These are phyloP conservation scores for Turnix velox DNA, from an alignment of 2,113 vertebrate genomes.

Conservation along the genomic window DNA sequence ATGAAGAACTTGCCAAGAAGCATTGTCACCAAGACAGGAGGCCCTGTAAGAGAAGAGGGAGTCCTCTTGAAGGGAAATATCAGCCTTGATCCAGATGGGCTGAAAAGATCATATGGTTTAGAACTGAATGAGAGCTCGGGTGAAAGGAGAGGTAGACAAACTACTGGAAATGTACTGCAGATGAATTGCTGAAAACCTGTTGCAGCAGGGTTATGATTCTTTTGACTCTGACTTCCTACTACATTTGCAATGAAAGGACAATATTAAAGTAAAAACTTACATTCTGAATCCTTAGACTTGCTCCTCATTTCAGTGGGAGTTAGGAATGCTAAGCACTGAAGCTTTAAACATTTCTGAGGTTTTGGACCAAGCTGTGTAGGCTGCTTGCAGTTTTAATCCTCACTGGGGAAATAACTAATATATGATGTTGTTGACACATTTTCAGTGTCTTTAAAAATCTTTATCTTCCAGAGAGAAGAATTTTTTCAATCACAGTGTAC, in stretches of 20 bases:
- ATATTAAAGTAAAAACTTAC: background rate
- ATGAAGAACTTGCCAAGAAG: background rate
- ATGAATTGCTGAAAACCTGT: background rate
- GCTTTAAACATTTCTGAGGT: background rate
- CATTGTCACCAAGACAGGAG: background rate
- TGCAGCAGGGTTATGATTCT: background rate
- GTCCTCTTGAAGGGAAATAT: background rate
- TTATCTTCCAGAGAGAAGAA: background rate
- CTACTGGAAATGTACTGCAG: background rate
- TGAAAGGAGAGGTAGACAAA: background rate
- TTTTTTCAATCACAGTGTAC: background rate
- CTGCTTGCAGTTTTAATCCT: background rate
- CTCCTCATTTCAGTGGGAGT: background rate
- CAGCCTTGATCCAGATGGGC: background rate
- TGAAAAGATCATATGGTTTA: background rate
- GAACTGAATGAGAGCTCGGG: background rate
- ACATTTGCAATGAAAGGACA: background rate
- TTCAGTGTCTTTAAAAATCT: background rate
- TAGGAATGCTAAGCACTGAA: background rate
- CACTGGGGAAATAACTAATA: background rate
- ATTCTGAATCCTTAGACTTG: background rate
- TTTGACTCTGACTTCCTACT: background rate
- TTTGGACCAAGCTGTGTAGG: background rate
- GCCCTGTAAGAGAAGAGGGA: background rate
- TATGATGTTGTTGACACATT: background rate